A percentile compares a stretch with the other conserved stretches of the same genome.
Evolutionary conservation across 2,113 vertebrate species (phyloP).

Genomic region (Toxostoma redivivum): DNA sequence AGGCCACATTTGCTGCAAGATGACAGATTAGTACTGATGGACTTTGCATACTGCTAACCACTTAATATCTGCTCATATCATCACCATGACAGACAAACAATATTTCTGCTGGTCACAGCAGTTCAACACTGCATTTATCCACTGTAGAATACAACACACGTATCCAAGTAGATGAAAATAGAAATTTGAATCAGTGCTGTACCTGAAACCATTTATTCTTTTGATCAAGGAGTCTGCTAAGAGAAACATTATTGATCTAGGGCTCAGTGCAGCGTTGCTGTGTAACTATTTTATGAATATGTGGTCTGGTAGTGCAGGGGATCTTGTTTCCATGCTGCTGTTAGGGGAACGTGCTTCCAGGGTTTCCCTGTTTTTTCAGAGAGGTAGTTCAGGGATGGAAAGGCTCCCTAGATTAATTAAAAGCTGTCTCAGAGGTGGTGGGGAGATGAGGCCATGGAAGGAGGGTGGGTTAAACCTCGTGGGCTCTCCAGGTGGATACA

Average conservation of each 20-base stretch:
- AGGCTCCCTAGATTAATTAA: not conserved
- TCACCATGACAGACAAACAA: not conserved
- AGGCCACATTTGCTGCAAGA: not conserved
- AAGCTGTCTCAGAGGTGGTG: not conserved
- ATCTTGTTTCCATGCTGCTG: not conserved
- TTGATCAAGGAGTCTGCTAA: not conserved
- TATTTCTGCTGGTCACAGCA: not conserved
- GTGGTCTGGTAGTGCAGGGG: not conserved
- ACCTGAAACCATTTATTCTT: not conserved
- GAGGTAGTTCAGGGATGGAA: not conserved
- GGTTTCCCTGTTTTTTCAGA: not conserved
- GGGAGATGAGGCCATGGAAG: not conserved
- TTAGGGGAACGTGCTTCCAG: not conserved
- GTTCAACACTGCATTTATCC: not conserved
- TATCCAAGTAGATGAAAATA: not conserved
- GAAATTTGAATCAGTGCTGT: not conserved
- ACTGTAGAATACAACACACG: not conserved
- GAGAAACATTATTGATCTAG: not conserved
- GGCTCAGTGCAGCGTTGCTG: not conserved
- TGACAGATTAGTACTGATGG: not conserved
- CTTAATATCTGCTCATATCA: not conserved
- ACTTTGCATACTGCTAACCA: not conserved
- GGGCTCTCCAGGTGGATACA: not conserved
- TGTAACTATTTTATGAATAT: not conserved
- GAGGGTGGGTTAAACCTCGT: fast-evolving